A percentile compares a stretch with the other conserved stretches of the same genome.
Conservation (phyloP, 2,113 vertebrate genomes). For the Malurus elegans region DNA sequence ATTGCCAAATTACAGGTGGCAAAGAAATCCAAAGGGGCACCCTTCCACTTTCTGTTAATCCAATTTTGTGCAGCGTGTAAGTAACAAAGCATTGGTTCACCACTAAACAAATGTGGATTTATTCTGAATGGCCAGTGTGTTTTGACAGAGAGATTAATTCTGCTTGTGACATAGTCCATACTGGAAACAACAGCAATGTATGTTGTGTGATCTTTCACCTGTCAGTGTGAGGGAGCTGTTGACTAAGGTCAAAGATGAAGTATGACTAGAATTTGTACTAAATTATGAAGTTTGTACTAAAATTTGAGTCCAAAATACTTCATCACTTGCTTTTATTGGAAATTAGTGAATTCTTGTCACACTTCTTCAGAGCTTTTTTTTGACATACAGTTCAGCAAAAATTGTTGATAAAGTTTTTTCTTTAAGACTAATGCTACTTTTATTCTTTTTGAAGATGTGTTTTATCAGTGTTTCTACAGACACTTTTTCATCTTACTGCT, state of each 20-base stretch:
- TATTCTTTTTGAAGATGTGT: background rate
- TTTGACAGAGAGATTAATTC: background rate
- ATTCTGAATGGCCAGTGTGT: fast-evolving
- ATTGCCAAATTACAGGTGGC: fast-evolving
- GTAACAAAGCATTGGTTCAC: background rate
- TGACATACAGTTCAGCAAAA: background rate
- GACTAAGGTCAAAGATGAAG: background rate
- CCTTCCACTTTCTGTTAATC: background rate
- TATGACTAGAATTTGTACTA: background rate
- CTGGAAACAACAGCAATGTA: background rate
- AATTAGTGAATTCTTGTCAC: background rate
- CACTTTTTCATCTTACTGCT: background rate
- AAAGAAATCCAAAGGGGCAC: background rate
- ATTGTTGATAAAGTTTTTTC: background rate
- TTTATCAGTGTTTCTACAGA: background rate
- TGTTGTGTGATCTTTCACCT: background rate
- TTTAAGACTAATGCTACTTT: background rate
- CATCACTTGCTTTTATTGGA: background rate
- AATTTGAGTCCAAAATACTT: background rate
- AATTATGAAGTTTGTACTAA: background rate
- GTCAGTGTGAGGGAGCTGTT: background rate
- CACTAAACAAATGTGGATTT: background rate
- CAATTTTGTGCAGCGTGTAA: background rate
- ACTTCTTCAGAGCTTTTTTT: background rate
- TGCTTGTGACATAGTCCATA: fast-evolving